Percentiles rank a stretch among this genome's conserved stretches.
Conservation (phyloP, 1,140 invertebrate genomes). For the Drosophila sturtevanti region DNA sequence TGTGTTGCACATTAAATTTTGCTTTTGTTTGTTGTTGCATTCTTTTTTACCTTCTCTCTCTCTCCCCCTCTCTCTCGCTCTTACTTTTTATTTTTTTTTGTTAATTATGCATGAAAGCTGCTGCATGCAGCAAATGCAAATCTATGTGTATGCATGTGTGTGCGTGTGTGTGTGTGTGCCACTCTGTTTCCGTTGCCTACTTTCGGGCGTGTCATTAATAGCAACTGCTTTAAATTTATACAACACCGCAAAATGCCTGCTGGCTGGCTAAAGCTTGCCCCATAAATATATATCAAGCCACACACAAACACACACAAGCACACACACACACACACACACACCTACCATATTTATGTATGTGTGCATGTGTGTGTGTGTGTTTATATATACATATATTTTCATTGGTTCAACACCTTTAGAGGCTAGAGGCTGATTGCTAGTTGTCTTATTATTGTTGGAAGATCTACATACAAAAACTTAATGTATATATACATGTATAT, state of each 20-base stretch:
- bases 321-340: slow-evolving; percentile 3
- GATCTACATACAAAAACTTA: slow-evolving; percentile 30
- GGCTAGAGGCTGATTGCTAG: slow-evolving; percentile 19
- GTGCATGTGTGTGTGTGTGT: no score
- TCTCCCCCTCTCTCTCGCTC: no score
- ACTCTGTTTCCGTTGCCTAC: slow-evolving; percentile 47
- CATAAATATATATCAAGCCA: slow-evolving; percentile 10
- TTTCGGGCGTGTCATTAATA: slow-evolving; percentile 66
- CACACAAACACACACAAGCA: not conserved
- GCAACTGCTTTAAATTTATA: slow-evolving; percentile 68
- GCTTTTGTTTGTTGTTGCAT: slow-evolving; percentile 39
- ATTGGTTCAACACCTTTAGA: slow-evolving; percentile 64
- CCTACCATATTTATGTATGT: not conserved
- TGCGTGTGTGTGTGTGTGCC: slow-evolving; percentile 1
- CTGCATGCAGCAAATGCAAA: slow-evolving; percentile 45
- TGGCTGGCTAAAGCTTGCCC: slow-evolving; percentile 14
- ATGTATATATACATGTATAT: not conserved
- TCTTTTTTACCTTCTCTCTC: not conserved
- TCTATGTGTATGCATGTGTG: not conserved
- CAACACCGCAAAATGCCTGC: slow-evolving; percentile 46
- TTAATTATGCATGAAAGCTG: slow-evolving; percentile 65
- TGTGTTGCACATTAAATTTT: slow-evolving; percentile 56
- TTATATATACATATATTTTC: slow-evolving; percentile 39
- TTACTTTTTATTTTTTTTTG: slow-evolving; percentile 47
- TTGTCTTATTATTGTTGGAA: slow-evolving; percentile 44